Evolutionary conservation across 2,113 vertebrate species (phyloP), one percentile per base, ranked within the genome.

Genomic region (Climacteris rufus): DNA sequence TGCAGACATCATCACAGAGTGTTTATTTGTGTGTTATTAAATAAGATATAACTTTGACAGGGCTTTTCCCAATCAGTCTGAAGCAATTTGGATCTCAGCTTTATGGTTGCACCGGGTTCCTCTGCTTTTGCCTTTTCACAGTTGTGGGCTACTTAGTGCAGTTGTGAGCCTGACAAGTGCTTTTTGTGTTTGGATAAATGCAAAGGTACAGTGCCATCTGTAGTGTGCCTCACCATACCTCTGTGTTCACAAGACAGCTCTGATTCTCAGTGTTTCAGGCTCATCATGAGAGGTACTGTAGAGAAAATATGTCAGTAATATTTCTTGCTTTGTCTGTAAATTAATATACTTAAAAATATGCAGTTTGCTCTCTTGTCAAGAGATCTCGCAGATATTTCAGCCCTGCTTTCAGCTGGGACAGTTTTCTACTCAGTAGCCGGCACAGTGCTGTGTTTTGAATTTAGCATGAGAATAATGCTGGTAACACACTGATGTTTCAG

Each of bases 171-270:
- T 64, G 28, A 23, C 6, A 4, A 42, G 9, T 4, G 1, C 44
- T 59, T 59, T 70, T 42, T 40, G 35, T 2, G 15, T 50, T 18
- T 21, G 49, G 31, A 16, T 63, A 24, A 37, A 15, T 6, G 27
- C 3, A 3, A 33, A 72, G 37, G 35, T 30, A 3, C n/a, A 6
- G 40, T 45, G n/a, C 25, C n/a, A 11, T 23, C 65, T 8, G 0
- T 11, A 60, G 65, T 0, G 1, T 35, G 44, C 27, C 27, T 39
- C 37, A 31, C 56, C 17, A 2, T 28, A 35, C 28, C n/a, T 68
- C 63, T 35, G 13, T 23, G 33, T 22, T 47, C 42, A n/a, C 39
- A 20, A 3, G 27, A 7, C 17, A 20, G n/a, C 11, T 2, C 35
- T 28, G n/a, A 16, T 47, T n/a, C 23, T 30, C 16, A 1, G 0